Percentiles rank a stretch among this genome's conserved stretches.
These are phyloP conservation scores for Plebejus melissa DNA, from an alignment of 2,888 invertebrate species.

Conservation along the genomic window DNA sequence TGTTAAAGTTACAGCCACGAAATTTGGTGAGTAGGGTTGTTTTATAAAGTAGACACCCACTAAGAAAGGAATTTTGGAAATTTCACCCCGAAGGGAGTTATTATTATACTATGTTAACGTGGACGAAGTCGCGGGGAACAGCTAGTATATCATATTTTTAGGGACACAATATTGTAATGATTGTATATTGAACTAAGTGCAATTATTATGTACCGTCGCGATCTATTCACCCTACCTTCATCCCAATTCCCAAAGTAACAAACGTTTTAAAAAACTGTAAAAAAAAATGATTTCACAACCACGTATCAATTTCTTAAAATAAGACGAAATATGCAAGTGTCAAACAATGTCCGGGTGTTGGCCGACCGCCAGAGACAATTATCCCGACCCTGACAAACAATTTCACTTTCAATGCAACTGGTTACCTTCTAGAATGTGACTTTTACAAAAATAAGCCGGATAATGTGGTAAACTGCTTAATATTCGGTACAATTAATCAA, in stretches of 20 bases:
- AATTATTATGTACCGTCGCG: too few species aligned
- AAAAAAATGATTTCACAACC: neutral
- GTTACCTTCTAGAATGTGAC: constrained; percentile 4
- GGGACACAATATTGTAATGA: too few species aligned
- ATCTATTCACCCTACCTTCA: too few species aligned
- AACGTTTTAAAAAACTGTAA: neutral
- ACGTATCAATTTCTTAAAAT: constrained; percentile 15
- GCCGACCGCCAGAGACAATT: constrained; percentile 56
- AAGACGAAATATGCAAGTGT: constrained; percentile 24
- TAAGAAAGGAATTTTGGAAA: too few species aligned
- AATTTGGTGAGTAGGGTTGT: too few species aligned
- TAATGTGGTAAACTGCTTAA: neutral
- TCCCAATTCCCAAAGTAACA: neutral
- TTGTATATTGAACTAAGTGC: too few species aligned
- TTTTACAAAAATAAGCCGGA: neutral
- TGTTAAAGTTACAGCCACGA: too few species aligned
- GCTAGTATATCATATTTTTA: too few species aligned
- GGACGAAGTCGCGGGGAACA: too few species aligned
- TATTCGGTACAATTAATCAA: neutral
- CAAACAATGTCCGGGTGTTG: constrained; percentile 40
- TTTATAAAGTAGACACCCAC: too few species aligned
- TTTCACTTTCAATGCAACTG: constrained; percentile 40
- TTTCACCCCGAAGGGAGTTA: too few species aligned
- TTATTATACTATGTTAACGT: too few species aligned
- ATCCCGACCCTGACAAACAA: constrained; percentile 57